Percentiles rank a stretch among this genome's conserved stretches.
These are phyloP conservation scores for Petaurus breviceps DNA, from an alignment of 2,113 vertebrate genomes.

Conservation along the genomic window DNA sequence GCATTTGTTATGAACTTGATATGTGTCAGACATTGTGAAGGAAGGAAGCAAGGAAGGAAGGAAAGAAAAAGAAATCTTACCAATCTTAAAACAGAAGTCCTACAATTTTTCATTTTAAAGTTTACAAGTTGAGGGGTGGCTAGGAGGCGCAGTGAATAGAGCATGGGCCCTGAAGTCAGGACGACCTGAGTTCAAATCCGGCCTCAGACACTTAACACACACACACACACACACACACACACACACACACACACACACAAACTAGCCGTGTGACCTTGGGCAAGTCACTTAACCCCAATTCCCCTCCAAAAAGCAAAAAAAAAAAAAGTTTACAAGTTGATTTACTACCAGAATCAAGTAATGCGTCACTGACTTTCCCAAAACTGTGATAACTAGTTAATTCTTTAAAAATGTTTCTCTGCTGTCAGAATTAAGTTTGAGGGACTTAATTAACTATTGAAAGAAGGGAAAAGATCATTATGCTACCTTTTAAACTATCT, in stretches of 20 bases:
- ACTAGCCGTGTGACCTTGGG: no score
- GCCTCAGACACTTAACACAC: no score
- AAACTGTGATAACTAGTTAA: background rate
- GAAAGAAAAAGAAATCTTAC: background rate
- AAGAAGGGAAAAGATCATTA: background rate
- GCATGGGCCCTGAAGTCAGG: no score
- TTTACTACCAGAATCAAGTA: background rate
- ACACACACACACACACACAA: no score
- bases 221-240: no score
- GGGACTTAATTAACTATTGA: background rate
- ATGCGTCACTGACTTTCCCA: background rate
- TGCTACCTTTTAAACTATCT: background rate
- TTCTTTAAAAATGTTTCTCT: conserved; percentile 23
- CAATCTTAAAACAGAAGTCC: background rate
- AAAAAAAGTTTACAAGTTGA: background rate
- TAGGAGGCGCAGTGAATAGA: no score
- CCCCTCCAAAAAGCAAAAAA: no score
- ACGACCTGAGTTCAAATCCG: no score
- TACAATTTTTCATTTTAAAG: background rate
- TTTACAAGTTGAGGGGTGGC: background rate
- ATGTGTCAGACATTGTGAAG: no score
- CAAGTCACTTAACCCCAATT: no score
- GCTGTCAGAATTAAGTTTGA: background rate
- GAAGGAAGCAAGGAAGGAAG: no score
- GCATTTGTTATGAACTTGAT: background rate